Conservation (phyloP, 2,888 invertebrate genomes). For the Notocelia uddmanniana region DNA sequence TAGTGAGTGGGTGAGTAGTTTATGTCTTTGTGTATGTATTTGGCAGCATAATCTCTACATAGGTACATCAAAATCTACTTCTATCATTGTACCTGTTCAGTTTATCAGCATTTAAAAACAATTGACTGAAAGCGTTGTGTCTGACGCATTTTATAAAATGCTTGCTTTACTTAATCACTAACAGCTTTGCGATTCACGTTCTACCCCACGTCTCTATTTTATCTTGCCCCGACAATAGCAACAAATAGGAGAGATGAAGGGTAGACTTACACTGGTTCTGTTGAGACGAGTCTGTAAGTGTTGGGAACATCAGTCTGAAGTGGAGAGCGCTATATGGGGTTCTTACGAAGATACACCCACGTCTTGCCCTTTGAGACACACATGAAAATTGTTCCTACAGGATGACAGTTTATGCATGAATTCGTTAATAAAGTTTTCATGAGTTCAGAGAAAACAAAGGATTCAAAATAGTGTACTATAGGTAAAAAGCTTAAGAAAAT, state of each 20-base stretch:
- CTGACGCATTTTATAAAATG: constrained; percentile 20
- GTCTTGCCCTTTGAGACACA: not conserved
- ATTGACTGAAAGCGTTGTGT: constrained; percentile 14
- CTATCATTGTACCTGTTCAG: not conserved
- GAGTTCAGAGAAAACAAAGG: not conserved
- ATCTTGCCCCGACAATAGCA: not conserved
- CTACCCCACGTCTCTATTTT: not conserved
- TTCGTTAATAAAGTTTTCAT: not conserved
- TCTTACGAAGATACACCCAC: not conserved
- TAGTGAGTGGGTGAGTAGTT: too few species aligned
- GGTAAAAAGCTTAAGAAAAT: too few species aligned
- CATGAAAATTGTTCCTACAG: not conserved
- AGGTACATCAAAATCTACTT: not conserved
- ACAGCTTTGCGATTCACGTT: constrained; percentile 19
- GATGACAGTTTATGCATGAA: not conserved
- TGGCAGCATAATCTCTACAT: not conserved
- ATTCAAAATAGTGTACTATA: not conserved
- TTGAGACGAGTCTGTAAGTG: not conserved
- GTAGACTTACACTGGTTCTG: not conserved
- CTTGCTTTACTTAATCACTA: constrained; percentile 34
- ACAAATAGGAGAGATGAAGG: not conserved
- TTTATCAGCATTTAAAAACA: constrained; percentile 11
- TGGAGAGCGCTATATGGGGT: not conserved
- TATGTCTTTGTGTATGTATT: not conserved
- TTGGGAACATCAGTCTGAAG: not conserved